phyloP scores from a whole-genome alignment of 2,113 vertebrate species.

The Podarcis cretensis region DNA sequence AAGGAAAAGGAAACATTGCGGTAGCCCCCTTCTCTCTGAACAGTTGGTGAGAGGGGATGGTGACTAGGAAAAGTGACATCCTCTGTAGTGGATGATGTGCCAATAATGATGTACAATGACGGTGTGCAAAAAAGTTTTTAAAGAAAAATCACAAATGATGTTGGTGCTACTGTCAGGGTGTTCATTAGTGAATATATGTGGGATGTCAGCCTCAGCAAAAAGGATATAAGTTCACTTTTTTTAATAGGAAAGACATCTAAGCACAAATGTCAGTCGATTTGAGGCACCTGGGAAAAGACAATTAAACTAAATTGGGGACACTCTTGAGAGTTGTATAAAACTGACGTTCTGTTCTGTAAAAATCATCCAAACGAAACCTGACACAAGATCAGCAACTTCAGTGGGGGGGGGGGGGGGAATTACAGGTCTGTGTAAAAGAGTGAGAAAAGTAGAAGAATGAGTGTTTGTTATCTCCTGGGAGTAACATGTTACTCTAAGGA shows the following conservation, averaged over 20 bases:
- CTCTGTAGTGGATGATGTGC: slow-evolving; percentile 4
- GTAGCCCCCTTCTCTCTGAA: slow-evolving; percentile 23
- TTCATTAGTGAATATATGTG: slow-evolving; percentile 6
- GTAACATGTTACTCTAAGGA: neutral
- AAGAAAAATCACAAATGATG: slow-evolving; percentile 41
- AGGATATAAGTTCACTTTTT: slow-evolving; percentile 9
- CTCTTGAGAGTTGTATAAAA: slow-evolving; percentile 49
- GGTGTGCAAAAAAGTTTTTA: slow-evolving; percentile 20
- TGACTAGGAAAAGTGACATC: slow-evolving; percentile 19
- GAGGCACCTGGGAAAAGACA: slow-evolving; percentile 57
- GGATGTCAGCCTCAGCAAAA: slow-evolving; percentile 28
- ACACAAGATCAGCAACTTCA: slow-evolving; percentile 33
- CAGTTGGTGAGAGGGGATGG: slow-evolving; percentile 9
- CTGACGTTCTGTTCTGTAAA: slow-evolving; percentile 38
- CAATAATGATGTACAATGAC: slow-evolving; percentile 52
- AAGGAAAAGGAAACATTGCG: slow-evolving; percentile 21
- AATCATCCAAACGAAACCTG: slow-evolving; percentile 37
- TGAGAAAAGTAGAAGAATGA: slow-evolving; percentile 12
- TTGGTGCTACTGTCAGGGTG: slow-evolving; percentile 12
- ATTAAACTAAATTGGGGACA: slow-evolving; percentile 56
- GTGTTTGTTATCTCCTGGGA: slow-evolving; percentile 20
- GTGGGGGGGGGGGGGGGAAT: slow-evolving; percentile 10
- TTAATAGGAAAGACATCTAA: slow-evolving; percentile 42
- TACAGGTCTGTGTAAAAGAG: neutral
- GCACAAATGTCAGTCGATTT: slow-evolving; percentile 44